phyloP scores from a whole-genome alignment of 2,797 vertebrate species.

The Myotis pilosus region DNA sequence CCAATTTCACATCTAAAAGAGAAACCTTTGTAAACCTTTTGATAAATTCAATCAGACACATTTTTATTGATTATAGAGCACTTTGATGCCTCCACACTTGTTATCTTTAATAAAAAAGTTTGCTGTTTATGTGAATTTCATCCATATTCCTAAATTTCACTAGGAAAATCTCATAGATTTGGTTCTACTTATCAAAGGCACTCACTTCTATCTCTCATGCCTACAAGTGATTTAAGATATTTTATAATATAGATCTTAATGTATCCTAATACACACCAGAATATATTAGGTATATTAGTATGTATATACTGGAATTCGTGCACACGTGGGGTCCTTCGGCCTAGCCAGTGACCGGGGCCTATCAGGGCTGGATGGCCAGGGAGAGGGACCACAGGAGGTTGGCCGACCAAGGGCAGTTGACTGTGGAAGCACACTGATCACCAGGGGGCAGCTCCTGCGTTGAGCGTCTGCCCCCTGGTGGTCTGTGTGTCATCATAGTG shows the following conservation, averaged over 20 bases:
- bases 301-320: neutral
- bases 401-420: too few species aligned
- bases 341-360: rapidly evolving
- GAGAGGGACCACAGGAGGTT: too few species aligned
- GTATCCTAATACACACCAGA: neutral
- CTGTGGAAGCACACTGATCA: too few species aligned
- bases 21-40: neutral
- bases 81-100: neutral
- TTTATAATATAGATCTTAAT: neutral
- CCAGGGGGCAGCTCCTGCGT: too few species aligned
- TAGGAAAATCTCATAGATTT: neutral
- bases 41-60: neutral
- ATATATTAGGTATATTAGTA: neutral
- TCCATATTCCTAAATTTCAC: neutral
- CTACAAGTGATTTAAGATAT: neutral
- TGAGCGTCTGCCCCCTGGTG: too few species aligned
- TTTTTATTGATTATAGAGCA: neutral
- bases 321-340: too few species aligned
- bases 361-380: too few species aligned
- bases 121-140: neutral
- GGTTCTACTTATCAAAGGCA: neutral
- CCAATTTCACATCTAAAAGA: neutral
- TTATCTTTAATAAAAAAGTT: neutral
- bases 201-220: neutral
- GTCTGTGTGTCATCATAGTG: too few species aligned